Evolutionary conservation across 2,797 vertebrate genomes (phyloP).

Genomic region (Etheostoma perlongum): DNA sequence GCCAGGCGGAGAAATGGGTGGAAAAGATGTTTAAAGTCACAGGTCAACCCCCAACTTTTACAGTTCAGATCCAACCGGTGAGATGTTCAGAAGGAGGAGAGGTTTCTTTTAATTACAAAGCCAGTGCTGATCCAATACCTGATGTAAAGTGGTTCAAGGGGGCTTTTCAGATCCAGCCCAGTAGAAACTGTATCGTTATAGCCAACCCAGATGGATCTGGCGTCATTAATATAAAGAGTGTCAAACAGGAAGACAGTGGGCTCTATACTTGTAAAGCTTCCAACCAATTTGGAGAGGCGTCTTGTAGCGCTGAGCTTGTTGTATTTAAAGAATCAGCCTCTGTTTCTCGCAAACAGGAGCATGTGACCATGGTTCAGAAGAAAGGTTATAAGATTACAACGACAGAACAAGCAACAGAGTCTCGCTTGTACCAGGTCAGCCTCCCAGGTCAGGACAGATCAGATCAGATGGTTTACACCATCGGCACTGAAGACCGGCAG

Average conservation of each 20-base stretch:
- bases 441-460: constrained; percentile 83
- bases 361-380: constrained; percentile 72
- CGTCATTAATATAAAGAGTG: constrained; percentile 81
- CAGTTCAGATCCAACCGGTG: constrained; percentile 79
- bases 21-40: constrained; percentile 85
- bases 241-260: constrained; percentile 86
- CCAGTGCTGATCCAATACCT: constrained; percentile 85
- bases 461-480: constrained; percentile 87
- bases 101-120: constrained; percentile 85
- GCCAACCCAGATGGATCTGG: constrained; percentile 88
- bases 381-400: constrained; percentile 84
- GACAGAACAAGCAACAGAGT: constrained; percentile 86
- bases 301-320: constrained; percentile 88
- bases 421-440: constrained; percentile 87
- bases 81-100: constrained; percentile 83
- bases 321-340: constrained; percentile 82
- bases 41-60: constrained; percentile 86
- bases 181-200: constrained; percentile 76
- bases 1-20: constrained; percentile 82
- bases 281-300: constrained; percentile 86
- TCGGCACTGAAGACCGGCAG: constrained; percentile 87
- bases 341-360: constrained; percentile 70
- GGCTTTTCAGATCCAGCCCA: constrained; percentile 82
- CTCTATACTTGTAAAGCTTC: constrained; percentile 88
- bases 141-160: constrained; percentile 90